These are phyloP conservation scores for Aspidoscelis tigris DNA, from an alignment of 2,113 vertebrate species.

Conservation along the genomic window DNA sequence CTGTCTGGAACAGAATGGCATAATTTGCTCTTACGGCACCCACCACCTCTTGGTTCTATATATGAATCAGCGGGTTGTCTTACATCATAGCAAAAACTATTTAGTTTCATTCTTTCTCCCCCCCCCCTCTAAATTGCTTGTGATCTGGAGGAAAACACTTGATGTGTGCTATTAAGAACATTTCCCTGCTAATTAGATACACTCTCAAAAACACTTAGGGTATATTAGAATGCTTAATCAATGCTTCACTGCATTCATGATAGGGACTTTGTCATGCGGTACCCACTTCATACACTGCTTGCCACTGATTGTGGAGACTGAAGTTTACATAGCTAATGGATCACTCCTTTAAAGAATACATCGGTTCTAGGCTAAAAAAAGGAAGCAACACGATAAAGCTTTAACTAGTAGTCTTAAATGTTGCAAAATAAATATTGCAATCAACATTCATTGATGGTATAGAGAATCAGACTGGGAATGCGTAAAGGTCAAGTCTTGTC, in stretches of 20 bases:
- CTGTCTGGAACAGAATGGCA: neutral
- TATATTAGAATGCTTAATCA: accelerated
- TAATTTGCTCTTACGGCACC: neutral
- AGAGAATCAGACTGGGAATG: neutral
- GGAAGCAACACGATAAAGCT: neutral
- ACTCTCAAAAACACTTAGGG: neutral
- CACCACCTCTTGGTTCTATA: neutral
- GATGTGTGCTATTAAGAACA: neutral
- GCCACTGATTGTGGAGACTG: neutral
- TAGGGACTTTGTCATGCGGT: neutral
- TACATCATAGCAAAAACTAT: neutral
- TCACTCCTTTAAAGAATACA: neutral
- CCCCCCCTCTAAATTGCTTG: neutral
- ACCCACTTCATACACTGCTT: neutral
- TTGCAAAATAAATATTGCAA: neutral
- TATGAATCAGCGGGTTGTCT: neutral
- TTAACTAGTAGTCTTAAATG: neutral
- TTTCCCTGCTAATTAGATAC: neutral
- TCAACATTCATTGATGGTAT: neutral
- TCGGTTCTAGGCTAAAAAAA: neutral
- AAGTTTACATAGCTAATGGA: neutral
- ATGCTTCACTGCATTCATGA: neutral
- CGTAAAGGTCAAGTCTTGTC: too few species aligned
- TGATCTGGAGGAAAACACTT: neutral
- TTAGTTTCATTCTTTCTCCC: neutral